A percentile compares a stretch with the other conserved stretches of the same genome.
These are phyloP conservation scores for Dasyurus viverrinus DNA, from an alignment of 2,113 vertebrate species.

Conservation along the genomic window DNA sequence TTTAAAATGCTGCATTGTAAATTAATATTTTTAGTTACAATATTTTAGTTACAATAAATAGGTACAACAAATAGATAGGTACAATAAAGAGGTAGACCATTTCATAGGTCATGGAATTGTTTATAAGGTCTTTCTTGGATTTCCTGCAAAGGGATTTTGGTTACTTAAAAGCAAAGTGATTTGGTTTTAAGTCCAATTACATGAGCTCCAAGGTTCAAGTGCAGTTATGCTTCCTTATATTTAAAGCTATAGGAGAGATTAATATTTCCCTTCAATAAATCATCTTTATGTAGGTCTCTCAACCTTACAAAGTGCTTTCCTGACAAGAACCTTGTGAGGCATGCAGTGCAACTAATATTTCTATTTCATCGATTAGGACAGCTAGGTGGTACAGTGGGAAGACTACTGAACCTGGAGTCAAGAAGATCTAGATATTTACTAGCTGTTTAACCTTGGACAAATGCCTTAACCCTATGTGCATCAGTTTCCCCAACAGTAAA, in stretches of 20 bases:
- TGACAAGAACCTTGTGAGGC: not conserved
- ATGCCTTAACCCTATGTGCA: not conserved
- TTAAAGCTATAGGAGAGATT: conserved; percentile 30
- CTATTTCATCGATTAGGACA: not conserved
- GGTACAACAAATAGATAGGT: too few species aligned
- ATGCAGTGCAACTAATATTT: not conserved
- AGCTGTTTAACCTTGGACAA: not conserved
- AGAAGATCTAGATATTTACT: not conserved
- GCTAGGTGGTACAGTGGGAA: not conserved
- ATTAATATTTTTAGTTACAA: conserved; percentile 8
- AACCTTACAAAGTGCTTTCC: not conserved
- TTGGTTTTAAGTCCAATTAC: conserved; percentile 25
- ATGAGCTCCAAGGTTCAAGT: not conserved
- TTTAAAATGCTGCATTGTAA: not conserved
- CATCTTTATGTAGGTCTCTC: not conserved
- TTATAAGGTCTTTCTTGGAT: not conserved
- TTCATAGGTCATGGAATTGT: not conserved
- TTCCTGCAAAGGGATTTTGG: not conserved
- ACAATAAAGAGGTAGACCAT: too few species aligned
- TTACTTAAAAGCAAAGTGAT: not conserved
- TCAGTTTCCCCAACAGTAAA: not conserved
- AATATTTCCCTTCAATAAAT: not conserved
- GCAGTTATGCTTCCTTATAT: conserved; percentile 21
- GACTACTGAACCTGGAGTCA: not conserved
- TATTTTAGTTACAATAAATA: too few species aligned